These are phyloP conservation scores for Laodelphax striatellus DNA, from an alignment of 1,140 invertebrate genomes.

Conservation along the genomic window DNA sequence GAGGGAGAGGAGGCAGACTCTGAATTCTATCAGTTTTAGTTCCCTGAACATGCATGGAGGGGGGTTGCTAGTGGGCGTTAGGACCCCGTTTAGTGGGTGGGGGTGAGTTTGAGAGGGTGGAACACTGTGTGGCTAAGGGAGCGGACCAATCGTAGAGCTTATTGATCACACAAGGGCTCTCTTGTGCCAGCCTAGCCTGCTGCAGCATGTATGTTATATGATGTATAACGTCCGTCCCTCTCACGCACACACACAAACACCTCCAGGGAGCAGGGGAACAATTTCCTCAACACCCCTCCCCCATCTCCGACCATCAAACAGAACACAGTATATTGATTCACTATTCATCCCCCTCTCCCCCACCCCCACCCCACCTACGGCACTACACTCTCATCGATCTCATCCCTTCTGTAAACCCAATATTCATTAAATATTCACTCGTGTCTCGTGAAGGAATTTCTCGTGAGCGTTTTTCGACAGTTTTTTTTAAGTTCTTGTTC, in stretches of 20 bases:
- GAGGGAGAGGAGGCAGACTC: not conserved
- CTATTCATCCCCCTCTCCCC: not conserved
- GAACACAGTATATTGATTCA: not conserved
- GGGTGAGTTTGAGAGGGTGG: too few species aligned
- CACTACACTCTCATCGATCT: not conserved
- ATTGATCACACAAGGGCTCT: constrained; percentile 16
- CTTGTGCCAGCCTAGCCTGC: not conserved
- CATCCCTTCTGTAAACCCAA: not conserved
- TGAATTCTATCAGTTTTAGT: constrained; percentile 3
- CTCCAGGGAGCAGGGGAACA: not conserved
- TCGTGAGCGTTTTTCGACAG: too few species aligned
- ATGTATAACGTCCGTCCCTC: constrained; percentile 18
- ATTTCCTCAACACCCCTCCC: constrained; percentile 4
- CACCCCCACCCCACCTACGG: too few species aligned
- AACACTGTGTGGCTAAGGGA: not conserved
- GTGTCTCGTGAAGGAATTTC: too few species aligned
- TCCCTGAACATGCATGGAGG: too few species aligned
- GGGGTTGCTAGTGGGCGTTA: not conserved
- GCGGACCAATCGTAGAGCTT: constrained; percentile 22
- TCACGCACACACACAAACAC: constrained; percentile 1
- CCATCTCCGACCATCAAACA: constrained; percentile 10
- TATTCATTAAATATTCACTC: not conserved
- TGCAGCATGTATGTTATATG: constrained; percentile 23
- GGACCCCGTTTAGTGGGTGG: not conserved
- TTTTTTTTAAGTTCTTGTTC: not conserved